phyloP scores from a whole-genome alignment of 2,888 invertebrate species.

The Drosophila longiperda region DNA sequence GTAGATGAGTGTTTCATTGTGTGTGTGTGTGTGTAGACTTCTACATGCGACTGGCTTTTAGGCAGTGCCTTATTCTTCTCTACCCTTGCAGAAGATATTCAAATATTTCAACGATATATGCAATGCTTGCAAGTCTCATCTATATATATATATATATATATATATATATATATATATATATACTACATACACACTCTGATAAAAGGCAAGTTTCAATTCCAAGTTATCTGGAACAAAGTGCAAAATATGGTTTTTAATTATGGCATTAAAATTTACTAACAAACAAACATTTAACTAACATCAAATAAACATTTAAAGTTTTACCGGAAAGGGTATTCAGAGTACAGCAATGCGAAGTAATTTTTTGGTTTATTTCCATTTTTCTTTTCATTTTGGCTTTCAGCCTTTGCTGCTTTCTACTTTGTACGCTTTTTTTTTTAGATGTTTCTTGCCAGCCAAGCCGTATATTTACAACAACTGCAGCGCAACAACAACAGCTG shows the following conservation, averaged over 20 bases:
- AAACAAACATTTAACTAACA: no score
- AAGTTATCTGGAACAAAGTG: not conserved
- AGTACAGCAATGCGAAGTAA: not conserved
- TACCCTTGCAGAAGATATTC: not conserved
- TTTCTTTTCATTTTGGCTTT: not conserved
- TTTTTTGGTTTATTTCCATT: not conserved
- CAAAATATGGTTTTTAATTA: not conserved
- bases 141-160: not conserved
- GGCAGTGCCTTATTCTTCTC: constrained; percentile 18
- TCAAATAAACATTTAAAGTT: not conserved
- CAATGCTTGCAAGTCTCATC: not conserved
- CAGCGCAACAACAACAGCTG: constrained; percentile 17
- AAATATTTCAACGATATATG: not conserved
- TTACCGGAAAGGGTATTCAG: not conserved
- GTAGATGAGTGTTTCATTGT: constrained; percentile 53
- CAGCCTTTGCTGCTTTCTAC: constrained; percentile 12
- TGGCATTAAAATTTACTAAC: no score
- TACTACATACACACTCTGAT: not conserved
- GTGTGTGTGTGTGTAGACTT: constrained; percentile 10
- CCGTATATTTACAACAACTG: constrained; percentile 74
- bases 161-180: not conserved
- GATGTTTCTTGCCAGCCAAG: constrained; percentile 51
- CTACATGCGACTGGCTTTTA: constrained; percentile 34
- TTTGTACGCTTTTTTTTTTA: constrained; percentile 13
- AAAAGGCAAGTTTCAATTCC: not conserved